Percentiles rank a stretch among this genome's conserved stretches.
These are phyloP conservation scores for Pterostichus niger DNA, from an alignment of 2,888 invertebrate genomes.

Conservation along the genomic window DNA sequence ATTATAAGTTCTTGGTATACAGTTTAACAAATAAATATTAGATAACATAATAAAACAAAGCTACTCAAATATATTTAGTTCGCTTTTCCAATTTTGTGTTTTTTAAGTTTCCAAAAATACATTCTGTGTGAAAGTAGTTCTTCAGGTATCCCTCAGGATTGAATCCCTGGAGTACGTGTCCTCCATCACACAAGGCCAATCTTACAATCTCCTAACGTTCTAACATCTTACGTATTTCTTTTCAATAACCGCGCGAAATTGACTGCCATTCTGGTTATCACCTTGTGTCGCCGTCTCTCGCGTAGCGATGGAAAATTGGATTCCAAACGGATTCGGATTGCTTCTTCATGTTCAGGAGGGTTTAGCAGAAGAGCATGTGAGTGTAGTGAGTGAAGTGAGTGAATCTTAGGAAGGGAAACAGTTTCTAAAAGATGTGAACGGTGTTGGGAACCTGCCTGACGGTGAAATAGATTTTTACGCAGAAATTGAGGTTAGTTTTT, in stretches of 20 bases:
- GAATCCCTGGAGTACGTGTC: background rate
- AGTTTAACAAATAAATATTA: too few species aligned
- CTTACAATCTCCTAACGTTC: constrained; percentile 4
- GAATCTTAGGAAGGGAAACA: too few species aligned
- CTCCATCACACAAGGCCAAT: constrained; percentile 7
- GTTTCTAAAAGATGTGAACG: too few species aligned
- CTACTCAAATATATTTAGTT: too few species aligned
- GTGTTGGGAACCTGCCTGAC: too few species aligned
- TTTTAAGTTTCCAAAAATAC: background rate
- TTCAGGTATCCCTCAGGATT: constrained; percentile 1
- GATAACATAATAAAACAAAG: too few species aligned
- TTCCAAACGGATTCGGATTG: constrained; percentile 40
- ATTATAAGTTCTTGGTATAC: too few species aligned
- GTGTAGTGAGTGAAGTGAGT: background rate
- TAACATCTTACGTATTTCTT: constrained; percentile 44
- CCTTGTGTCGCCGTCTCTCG: background rate
- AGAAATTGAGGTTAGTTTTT: too few species aligned
- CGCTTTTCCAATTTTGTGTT: background rate
- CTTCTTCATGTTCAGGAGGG: constrained; percentile 18
- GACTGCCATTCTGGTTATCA: constrained; percentile 44
- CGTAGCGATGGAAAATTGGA: constrained; percentile 39
- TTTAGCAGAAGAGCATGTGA: background rate
- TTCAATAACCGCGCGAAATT: constrained; percentile 44
- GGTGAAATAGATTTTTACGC: too few species aligned
- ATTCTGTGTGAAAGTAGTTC: too few species aligned